Percentiles rank a stretch among this genome's conserved stretches.
Conservation (phyloP, 2,113 vertebrate genomes). For the Paratilapia polleni region DNA sequence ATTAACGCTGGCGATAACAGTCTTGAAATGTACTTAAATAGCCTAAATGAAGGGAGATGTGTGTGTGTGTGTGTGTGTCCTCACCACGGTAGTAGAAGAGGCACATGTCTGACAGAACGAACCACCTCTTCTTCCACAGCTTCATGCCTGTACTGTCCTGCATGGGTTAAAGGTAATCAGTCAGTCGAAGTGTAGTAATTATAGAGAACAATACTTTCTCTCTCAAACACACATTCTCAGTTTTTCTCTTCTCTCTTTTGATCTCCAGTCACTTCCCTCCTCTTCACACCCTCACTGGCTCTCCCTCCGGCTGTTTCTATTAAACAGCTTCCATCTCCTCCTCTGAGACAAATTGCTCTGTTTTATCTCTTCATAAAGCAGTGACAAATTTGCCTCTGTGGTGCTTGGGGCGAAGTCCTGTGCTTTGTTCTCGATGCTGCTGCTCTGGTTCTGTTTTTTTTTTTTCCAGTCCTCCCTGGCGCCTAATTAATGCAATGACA, state of each 20-base stretch:
- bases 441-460: background rate
- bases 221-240: background rate
- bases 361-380: conserved; percentile 44
- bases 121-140: conserved; percentile 99
- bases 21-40: background rate
- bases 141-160: conserved; percentile 99
- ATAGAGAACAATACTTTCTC: background rate
- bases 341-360: conserved; percentile 42
- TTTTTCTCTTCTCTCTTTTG: background rate
- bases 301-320: conserved; percentile 34
- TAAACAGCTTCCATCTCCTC: conserved; percentile 34
- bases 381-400: conserved; percentile 30
- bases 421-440: conserved; percentile 12
- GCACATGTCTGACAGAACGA: conserved; percentile 95
- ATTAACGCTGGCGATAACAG: background rate
- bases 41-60: background rate
- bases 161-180: conserved; percentile 38
- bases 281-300: background rate
- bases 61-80: conserved; percentile 31
- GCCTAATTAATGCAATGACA: background rate
- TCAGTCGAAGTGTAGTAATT: background rate
- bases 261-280: background rate
- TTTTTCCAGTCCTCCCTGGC: too few relatives aligned
- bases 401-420: background rate
- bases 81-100: conserved; percentile 98